A percentile compares a stretch with the other conserved stretches of the same genome.
These are phyloP conservation scores for Columba livia DNA, from an alignment of 2,113 vertebrate genomes.

Conservation along the genomic window DNA sequence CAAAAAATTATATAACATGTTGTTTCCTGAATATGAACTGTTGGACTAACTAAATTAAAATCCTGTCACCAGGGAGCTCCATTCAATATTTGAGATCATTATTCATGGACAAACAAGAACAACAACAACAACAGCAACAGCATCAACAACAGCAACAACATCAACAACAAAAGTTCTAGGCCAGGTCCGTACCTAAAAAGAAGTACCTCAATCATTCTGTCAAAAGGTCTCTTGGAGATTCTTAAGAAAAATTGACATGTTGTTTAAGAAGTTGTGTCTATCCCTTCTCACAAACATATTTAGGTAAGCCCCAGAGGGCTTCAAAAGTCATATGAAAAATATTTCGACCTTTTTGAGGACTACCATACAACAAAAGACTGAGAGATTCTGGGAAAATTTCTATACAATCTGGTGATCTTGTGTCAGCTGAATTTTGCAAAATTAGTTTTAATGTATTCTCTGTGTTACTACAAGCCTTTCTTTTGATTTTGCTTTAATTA, in stretches of 20 bases:
- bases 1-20: not conserved
- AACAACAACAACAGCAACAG: too few relatives aligned
- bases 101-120: not conserved
- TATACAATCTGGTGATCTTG: not conserved
- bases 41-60: not conserved
- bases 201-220: not conserved
- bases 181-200: not conserved
- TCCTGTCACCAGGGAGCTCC: not conserved
- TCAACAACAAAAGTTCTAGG: not conserved
- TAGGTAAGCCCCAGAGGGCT: not conserved
- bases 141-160: too few relatives aligned
- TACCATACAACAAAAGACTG: not conserved
- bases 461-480: not conserved
- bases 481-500: conserved; percentile 13
- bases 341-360: not conserved
- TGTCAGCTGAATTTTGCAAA: not conserved
- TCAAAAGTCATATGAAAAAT: not conserved
- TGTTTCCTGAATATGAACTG: not conserved
- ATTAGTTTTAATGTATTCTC: not conserved
- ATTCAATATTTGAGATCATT: not conserved
- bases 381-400: not conserved
- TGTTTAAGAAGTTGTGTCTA: not conserved
- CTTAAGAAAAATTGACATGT: not conserved
- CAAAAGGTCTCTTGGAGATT: not conserved
- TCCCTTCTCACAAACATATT: not conserved